Evolutionary conservation across 2,888 invertebrate species (phyloP).

Genomic region (Harpalus rubripes): DNA sequence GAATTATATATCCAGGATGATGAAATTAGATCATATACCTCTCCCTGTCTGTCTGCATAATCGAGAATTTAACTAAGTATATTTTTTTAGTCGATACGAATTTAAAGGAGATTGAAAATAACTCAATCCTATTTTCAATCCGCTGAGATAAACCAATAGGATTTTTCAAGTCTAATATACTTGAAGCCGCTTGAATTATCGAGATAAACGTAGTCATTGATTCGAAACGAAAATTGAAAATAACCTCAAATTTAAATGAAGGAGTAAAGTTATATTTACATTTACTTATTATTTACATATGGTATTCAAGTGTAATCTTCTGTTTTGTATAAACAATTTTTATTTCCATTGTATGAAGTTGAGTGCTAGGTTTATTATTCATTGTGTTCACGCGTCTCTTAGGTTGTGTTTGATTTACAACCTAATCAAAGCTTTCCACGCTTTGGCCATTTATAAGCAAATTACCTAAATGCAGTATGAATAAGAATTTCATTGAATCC

Average conservation of each 20-base stretch:
- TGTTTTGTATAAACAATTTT: neutral
- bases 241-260: neutral
- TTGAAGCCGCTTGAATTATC: too few species aligned
- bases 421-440: neutral
- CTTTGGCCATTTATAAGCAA: conserved; percentile 2
- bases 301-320: neutral
- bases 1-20: too few species aligned
- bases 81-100: too few species aligned
- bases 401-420: neutral
- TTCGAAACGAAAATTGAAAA: neutral
- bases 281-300: neutral
- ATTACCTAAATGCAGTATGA: conserved; percentile 18
- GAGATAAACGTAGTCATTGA: too few species aligned
- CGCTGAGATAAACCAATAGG: too few species aligned
- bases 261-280: neutral
- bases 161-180: too few species aligned
- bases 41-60: too few species aligned
- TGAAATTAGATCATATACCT: too few species aligned
- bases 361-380: neutral
- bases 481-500: conserved; percentile 21
- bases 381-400: neutral
- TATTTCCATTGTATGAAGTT: neutral
- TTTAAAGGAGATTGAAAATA: too few species aligned
- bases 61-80: too few species aligned
- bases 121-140: too few species aligned